Percentiles rank a stretch among this genome's conserved stretches.
phyloP scores from a whole-genome alignment of 2,797 vertebrate genomes.

The Agapornis canus region DNA sequence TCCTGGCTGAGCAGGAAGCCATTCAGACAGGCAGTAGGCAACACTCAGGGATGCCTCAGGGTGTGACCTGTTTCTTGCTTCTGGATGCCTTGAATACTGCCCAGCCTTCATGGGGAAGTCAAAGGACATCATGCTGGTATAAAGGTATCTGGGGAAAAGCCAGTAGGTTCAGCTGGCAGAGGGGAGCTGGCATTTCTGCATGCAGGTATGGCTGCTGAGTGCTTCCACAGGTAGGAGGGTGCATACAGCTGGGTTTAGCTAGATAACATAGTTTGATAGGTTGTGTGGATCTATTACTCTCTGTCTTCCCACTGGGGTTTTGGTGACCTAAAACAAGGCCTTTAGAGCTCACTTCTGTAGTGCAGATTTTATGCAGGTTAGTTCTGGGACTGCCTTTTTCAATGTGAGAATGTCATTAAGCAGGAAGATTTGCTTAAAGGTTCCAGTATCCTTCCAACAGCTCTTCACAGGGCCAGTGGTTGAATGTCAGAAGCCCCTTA shows the following conservation, averaged over 20 bases:
- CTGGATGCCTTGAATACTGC: background rate
- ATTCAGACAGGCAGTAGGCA: background rate
- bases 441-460: background rate
- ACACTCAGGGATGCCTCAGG: rapidly evolving
- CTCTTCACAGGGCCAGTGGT: rapidly evolving
- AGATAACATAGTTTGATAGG: background rate
- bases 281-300: background rate
- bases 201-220: background rate
- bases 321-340: background rate
- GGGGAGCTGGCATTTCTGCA: background rate
- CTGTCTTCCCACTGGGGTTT: background rate
- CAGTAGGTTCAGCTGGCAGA: background rate
- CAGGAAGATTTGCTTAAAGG: background rate
- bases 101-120: background rate
- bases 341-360: background rate
- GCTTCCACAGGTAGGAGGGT: background rate
- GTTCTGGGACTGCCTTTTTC: background rate
- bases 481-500: background rate
- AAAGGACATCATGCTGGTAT: background rate
- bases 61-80: background rate
- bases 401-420: background rate
- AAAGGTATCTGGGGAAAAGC: background rate
- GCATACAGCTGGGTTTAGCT: background rate
- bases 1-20: background rate
- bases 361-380: background rate